A percentile compares a stretch with the other conserved stretches of the same genome.
phyloP scores from a whole-genome alignment of 2,797 vertebrate species.

The Sebastes trivittatus region DNA sequence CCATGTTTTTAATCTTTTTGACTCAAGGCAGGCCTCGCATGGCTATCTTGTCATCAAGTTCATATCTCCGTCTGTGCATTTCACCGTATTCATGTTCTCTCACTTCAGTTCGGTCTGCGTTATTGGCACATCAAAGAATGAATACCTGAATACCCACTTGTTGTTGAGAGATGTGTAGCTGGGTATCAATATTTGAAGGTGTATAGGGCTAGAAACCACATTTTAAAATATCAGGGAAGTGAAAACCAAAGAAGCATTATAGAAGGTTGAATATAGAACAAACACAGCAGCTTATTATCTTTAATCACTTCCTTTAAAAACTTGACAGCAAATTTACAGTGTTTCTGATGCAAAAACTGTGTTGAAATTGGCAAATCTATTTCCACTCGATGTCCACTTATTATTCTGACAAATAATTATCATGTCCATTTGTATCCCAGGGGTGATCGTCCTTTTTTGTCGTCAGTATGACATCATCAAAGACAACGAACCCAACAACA shows the following conservation, averaged over 20 bases:
- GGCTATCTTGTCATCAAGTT: conserved; percentile 26
- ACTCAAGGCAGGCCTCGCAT: conserved; percentile 27
- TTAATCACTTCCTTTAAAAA: background rate
- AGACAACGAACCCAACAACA: conserved; percentile 97
- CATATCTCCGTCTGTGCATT: conserved; percentile 19
- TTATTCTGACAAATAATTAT: background rate
- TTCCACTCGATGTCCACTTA: background rate
- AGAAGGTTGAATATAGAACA: background rate
- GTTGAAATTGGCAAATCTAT: background rate
- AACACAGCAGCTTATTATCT: background rate
- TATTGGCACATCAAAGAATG: conserved; percentile 8
- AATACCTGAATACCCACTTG: background rate
- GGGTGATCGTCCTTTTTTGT: conserved; percentile 95
- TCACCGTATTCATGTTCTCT: conserved; percentile 4
- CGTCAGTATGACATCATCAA: conserved; percentile 99
- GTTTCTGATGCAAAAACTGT: background rate
- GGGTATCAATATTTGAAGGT: background rate
- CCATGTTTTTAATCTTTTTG: conserved; percentile 35
- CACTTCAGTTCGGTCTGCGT: background rate
- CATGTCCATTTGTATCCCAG: conserved; percentile 66
- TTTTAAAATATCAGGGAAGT: background rate
- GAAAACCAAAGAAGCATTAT: background rate
- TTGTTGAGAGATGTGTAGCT: background rate
- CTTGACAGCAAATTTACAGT: background rate
- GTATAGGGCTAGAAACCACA: background rate